phyloP scores from a whole-genome alignment of 2,888 invertebrate genomes.

The Amphipoea lucens region DNA sequence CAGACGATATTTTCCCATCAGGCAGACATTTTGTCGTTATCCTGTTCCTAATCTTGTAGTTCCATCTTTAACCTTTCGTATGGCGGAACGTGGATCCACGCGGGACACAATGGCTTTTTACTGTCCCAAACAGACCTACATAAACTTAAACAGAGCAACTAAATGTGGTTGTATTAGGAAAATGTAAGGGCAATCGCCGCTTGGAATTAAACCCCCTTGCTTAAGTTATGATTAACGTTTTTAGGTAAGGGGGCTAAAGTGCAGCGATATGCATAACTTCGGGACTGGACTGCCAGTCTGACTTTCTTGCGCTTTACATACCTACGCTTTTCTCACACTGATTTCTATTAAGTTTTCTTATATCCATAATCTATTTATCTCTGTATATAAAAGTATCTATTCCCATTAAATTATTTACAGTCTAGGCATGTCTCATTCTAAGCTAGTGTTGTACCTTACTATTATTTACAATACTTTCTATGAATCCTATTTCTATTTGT shows the following conservation, averaged over 20 bases:
- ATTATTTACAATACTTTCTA: slow-evolving; percentile 84
- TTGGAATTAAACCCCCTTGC: neutral
- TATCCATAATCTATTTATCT: slow-evolving; percentile 24
- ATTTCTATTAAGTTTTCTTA: slow-evolving; percentile 31
- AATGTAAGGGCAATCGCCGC: neutral
- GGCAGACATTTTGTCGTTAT: neutral
- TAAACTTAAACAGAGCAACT: neutral
- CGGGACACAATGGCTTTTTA: neutral
- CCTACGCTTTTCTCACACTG: slow-evolving; percentile 9
- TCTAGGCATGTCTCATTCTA: slow-evolving; percentile 34
- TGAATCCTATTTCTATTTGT: slow-evolving; percentile 85
- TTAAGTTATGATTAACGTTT: neutral
- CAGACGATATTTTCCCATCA: neutral
- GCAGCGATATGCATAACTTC: no score
- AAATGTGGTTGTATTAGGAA: no score
- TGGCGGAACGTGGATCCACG: no score
- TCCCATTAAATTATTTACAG: slow-evolving; percentile 54
- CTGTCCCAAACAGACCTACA: neutral
- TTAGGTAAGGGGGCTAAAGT: neutral
- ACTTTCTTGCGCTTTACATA: neutral
- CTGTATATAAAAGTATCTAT: slow-evolving; percentile 47
- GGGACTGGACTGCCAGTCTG: neutral
- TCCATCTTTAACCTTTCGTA: neutral
- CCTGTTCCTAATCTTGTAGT: neutral
- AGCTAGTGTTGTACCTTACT: slow-evolving; percentile 77